Evolutionary conservation across 2,797 vertebrate species (phyloP).

Genomic region (Gallirallus australis): DNA sequence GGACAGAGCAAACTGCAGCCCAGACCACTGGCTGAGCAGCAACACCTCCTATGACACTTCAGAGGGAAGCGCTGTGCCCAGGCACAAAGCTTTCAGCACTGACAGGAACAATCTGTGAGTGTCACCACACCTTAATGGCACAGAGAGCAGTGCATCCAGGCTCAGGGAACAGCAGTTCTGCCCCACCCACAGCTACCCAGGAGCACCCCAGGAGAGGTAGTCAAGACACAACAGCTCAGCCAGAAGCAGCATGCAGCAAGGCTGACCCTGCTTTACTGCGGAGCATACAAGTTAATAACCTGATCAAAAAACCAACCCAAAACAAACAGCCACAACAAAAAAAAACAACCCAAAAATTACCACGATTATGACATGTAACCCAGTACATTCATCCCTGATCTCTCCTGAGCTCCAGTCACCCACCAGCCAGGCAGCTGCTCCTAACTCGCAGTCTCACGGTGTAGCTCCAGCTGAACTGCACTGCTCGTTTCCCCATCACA

Average conservation of each 20-base stretch:
- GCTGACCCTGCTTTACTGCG: neutral
- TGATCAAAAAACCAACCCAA: neutral
- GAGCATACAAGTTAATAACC: neutral
- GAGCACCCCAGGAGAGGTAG: slow-evolving; percentile 55
- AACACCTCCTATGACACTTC: neutral
- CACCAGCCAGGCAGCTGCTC: neutral
- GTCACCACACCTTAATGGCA: neutral
- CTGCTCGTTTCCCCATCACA: rapidly evolving
- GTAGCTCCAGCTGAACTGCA: neutral
- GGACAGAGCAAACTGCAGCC: neutral
- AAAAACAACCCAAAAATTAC: neutral
- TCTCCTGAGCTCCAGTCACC: neutral
- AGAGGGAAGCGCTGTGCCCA: rapidly evolving
- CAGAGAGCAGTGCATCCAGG: neutral
- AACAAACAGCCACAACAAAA: too few species aligned
- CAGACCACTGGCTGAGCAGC: rapidly evolving
- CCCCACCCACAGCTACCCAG: neutral
- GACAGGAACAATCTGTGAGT: neutral
- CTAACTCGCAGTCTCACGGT: neutral
- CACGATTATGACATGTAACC: neutral
- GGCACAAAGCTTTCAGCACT: neutral
- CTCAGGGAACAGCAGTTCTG: neutral
- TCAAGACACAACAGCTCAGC: neutral
- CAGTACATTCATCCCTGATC: neutral
- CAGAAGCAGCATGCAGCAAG: neutral